Percentiles rank a stretch among this genome's conserved stretches.
These are phyloP conservation scores for Beris morrisii DNA, from an alignment of 2,888 invertebrate species.

Conservation along the genomic window DNA sequence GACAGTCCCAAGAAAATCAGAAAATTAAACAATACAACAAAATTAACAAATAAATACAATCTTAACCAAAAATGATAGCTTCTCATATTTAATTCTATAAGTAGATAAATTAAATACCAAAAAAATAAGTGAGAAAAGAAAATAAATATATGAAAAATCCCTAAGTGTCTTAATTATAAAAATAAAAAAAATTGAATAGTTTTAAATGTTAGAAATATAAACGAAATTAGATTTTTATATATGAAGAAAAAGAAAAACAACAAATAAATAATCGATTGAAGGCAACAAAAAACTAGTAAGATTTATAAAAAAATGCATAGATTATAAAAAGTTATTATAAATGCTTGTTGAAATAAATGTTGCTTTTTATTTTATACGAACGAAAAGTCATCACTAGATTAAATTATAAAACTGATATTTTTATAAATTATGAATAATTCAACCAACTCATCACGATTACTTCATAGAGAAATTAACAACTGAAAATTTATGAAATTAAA, in stretches of 20 bases:
- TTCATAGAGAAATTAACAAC: not conserved
- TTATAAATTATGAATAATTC: not conserved
- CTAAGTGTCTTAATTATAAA: constrained; percentile 31
- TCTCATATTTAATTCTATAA: no score
- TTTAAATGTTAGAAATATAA: constrained; percentile 3
- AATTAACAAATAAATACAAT: no score
- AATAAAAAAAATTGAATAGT: not conserved
- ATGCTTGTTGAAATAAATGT: not conserved
- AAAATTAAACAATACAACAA: no score
- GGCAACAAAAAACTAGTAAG: not conserved
- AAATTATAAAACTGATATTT: not conserved
- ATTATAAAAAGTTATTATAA: not conserved
- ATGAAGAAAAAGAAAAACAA: constrained; percentile 1
- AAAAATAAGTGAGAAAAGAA: constrained; percentile 2
- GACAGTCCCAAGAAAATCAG: no score
- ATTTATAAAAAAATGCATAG: no score
- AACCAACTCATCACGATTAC: no score
- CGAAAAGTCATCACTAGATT: not conserved
- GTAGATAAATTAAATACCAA: constrained; percentile 8
- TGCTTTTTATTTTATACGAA: constrained; percentile 3
- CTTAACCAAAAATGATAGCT: no score
- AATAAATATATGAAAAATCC: constrained; percentile 21
- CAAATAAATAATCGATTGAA: not conserved
- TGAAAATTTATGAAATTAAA: not conserved
- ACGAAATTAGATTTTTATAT: constrained; percentile 27